phyloP scores from a whole-genome alignment of 2,797 vertebrate genomes.

The Hydrolagus colliei region DNA sequence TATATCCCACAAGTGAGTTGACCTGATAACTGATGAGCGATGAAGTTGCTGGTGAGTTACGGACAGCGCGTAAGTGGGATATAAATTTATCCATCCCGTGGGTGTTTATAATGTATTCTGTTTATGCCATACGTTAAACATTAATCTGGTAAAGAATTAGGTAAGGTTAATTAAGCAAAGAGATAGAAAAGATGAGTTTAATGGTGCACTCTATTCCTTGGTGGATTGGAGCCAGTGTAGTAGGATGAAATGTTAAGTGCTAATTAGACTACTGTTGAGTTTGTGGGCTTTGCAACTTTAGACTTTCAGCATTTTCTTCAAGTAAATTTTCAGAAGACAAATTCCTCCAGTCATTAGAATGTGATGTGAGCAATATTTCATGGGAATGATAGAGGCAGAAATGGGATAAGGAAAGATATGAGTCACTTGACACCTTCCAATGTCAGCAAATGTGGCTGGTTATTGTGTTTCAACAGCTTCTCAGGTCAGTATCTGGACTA shows the following conservation, averaged over 20 bases:
- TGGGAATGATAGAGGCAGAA: background rate
- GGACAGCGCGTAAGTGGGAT: background rate
- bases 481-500: background rate
- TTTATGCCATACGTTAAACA: background rate
- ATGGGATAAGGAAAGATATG: background rate
- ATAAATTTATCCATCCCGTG: background rate
- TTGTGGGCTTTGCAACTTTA: background rate
- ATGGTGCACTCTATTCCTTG: background rate
- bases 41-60: background rate
- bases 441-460: background rate
- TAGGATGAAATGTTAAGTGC: background rate
- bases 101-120: background rate
- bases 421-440: background rate
- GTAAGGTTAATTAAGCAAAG: conserved; percentile 17
- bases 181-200: conserved; percentile 17
- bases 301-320: background rate
- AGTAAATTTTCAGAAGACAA: background rate
- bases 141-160: conserved; percentile 10
- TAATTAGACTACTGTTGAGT: background rate
- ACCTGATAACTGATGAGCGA: conserved; percentile 13
- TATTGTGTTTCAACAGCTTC: background rate
- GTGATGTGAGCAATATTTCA: background rate
- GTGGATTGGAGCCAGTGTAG: background rate
- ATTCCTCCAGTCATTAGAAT: background rate
- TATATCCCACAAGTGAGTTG: background rate